Percentiles rank a stretch among this genome's conserved stretches.
phyloP scores from a whole-genome alignment of 2,888 invertebrate species.

The Drosophila nigricruria region DNA sequence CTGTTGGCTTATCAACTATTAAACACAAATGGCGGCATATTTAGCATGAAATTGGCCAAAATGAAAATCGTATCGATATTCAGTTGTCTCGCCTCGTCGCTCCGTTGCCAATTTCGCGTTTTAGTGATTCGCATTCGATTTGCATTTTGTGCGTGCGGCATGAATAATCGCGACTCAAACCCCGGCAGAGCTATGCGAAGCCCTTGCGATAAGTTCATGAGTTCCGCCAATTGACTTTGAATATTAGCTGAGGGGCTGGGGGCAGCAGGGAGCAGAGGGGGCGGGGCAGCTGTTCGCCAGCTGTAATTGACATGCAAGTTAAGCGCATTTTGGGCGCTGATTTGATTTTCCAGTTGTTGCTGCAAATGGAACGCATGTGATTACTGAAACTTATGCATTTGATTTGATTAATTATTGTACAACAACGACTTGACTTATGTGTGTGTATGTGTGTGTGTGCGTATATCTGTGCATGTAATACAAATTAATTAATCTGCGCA shows the following conservation, averaged over 20 bases:
- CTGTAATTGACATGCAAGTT: slow-evolving; percentile 77
- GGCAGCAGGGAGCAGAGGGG: not conserved
- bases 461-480: slow-evolving; percentile 61
- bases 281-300: slow-evolving; percentile 46
- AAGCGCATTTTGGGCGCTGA: slow-evolving; percentile 70
- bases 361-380: slow-evolving; percentile 68
- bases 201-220: slow-evolving; percentile 69
- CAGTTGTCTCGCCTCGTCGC: slow-evolving; percentile 8
- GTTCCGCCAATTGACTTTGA: slow-evolving; percentile 75
- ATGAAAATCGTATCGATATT: slow-evolving; percentile 52
- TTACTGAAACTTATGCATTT: slow-evolving; percentile 76
- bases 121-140: slow-evolving; percentile 75
- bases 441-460: slow-evolving; percentile 10
- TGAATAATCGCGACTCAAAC: slow-evolving; percentile 67
- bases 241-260: slow-evolving; percentile 58
- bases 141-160: slow-evolving; percentile 69
- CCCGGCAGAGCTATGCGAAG: slow-evolving; percentile 37
- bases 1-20: slow-evolving; percentile 74
- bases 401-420: slow-evolving; percentile 74
- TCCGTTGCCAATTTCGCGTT: slow-evolving; percentile 32
- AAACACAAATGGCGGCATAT: slow-evolving; percentile 76
- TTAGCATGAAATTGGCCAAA: slow-evolving; percentile 74
- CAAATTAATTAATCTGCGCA: slow-evolving; percentile 77
- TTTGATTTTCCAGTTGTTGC: slow-evolving; percentile 69
- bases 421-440: slow-evolving; percentile 48